Percentiles rank a stretch among this genome's conserved stretches.
Conservation (phyloP, 2,888 invertebrate species). For the Platerodrilus igneus region DNA sequence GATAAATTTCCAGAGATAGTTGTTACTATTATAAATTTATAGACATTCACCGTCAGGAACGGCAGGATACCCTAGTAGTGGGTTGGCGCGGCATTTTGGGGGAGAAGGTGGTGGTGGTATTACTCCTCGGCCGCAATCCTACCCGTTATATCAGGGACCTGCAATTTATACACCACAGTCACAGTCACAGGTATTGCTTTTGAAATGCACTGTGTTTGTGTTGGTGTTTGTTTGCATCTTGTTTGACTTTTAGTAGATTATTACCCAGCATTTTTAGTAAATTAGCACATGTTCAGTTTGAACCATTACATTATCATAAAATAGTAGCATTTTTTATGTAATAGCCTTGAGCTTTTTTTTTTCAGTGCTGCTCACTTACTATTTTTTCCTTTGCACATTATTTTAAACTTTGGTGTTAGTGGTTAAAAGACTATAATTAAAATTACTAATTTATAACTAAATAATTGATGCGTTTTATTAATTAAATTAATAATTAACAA, state of each 20-base stretch:
- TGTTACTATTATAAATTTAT: conserved; percentile 30
- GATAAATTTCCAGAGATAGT: not conserved
- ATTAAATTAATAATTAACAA: too few relatives aligned
- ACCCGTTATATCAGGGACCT: conserved; percentile 42
- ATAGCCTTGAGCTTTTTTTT: conserved; percentile 5
- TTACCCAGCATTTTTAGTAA: too few relatives aligned
- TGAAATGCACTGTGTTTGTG: conserved; percentile 12
- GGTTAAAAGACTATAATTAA: too few relatives aligned
- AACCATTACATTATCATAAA: too few relatives aligned
- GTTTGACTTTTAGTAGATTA: too few relatives aligned
- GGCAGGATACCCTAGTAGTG: conserved; percentile 40
- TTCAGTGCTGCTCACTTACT: conserved; percentile 4
- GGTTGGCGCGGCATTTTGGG: conserved; percentile 40
- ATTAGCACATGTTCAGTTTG: too few relatives aligned
- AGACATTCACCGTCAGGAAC: conserved; percentile 44
- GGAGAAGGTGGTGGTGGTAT: conserved; percentile 43
- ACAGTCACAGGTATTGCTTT: conserved; percentile 36
- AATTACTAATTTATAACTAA: too few relatives aligned
- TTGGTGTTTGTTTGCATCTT: too few relatives aligned
- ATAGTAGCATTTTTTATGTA: too few relatives aligned
- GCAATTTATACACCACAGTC: conserved; percentile 36
- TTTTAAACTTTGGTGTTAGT: too few relatives aligned
- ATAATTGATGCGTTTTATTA: too few relatives aligned
- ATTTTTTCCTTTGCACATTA: too few relatives aligned
- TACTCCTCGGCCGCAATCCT: conserved; percentile 39